Conservation (phyloP, 2,888 invertebrate species). For the Scaptomyza caliginosa region DNA sequence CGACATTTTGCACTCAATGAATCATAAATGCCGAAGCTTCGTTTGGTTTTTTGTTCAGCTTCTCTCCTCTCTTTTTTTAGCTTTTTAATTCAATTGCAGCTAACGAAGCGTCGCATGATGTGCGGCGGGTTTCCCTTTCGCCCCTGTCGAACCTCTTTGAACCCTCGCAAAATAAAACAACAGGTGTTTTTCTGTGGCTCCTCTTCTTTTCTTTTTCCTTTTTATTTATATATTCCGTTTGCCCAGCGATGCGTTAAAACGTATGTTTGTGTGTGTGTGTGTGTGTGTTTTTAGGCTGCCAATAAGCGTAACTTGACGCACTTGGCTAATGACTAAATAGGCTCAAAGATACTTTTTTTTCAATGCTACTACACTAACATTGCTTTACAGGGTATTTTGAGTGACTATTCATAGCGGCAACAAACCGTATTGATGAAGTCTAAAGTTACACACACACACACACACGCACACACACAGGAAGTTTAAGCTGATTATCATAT, state of each 20-base stretch:
- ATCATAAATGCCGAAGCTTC: conserved; percentile 53
- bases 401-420: no score
- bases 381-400: neutral
- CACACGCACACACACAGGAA: conserved; percentile 28
- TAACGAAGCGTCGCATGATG: conserved; percentile 59
- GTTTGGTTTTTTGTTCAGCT: conserved; percentile 1
- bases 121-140: neutral
- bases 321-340: conserved; percentile 29
- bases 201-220: conserved; percentile 7
- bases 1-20: conserved; percentile 70
- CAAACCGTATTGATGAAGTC: conserved; percentile 21
- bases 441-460: conserved; percentile 13
- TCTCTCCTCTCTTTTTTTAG: conserved; percentile 11
- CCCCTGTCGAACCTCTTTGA: conserved; percentile 13
- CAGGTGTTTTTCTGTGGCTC: conserved; percentile 56
- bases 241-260: conserved; percentile 59
- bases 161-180: conserved; percentile 38
- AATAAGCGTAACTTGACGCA: conserved; percentile 41
- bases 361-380: no score
- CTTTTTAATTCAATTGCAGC: conserved; percentile 55
- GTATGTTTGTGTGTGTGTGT: conserved; percentile 9
- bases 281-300: conserved; percentile 12
- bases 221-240: conserved; percentile 18
- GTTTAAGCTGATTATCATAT: conserved; percentile 33
- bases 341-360: conserved; percentile 7